Evolutionary conservation across 2,113 vertebrate species (phyloP).

Genomic region (Australoheros scitulus): DNA sequence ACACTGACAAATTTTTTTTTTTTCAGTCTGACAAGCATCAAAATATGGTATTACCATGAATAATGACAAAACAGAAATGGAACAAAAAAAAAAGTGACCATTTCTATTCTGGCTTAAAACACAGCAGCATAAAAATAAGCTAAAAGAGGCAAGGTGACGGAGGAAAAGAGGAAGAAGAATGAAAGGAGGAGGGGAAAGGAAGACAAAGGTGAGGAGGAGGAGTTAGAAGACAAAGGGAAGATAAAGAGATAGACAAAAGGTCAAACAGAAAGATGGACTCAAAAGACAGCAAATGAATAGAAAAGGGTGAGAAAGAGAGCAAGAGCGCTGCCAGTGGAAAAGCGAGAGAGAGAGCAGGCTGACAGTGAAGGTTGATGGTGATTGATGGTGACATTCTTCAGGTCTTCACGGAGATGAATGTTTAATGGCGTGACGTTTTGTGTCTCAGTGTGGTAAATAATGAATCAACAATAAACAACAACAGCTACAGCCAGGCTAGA

Average conservation of each 20-base stretch:
- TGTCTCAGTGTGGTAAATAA: conserved; percentile 66
- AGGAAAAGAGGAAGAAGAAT: not conserved
- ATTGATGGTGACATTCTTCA: conserved; percentile 77
- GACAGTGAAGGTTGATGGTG: conserved; percentile 69
- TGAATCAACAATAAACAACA: conserved; percentile 69
- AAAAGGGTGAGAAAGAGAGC: conserved; percentile 10
- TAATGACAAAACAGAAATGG: conserved; percentile 22
- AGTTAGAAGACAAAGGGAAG: conserved; percentile 20
- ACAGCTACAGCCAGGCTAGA: conserved; percentile 5
- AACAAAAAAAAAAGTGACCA: not conserved
- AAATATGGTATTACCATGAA: conserved; percentile 10
- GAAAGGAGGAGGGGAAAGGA: not conserved
- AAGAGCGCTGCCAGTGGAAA: not conserved
- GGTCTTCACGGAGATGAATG: conserved; percentile 71
- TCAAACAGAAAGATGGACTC: conserved; percentile 34
- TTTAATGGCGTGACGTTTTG: conserved; percentile 71
- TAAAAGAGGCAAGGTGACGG: not conserved
- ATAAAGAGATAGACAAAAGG: conserved; percentile 45
- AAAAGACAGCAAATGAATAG: conserved; percentile 18
- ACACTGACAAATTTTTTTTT: conserved; percentile 45
- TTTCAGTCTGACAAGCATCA: conserved; percentile 45
- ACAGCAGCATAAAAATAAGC: not conserved
- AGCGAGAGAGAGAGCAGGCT: conserved; percentile 27
- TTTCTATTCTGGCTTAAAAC: not conserved
- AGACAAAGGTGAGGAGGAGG: conserved; percentile 8